Base-by-base conservation (phyloP, 2,113 vertebrate genomes). In the Cololabis saira region DNA sequence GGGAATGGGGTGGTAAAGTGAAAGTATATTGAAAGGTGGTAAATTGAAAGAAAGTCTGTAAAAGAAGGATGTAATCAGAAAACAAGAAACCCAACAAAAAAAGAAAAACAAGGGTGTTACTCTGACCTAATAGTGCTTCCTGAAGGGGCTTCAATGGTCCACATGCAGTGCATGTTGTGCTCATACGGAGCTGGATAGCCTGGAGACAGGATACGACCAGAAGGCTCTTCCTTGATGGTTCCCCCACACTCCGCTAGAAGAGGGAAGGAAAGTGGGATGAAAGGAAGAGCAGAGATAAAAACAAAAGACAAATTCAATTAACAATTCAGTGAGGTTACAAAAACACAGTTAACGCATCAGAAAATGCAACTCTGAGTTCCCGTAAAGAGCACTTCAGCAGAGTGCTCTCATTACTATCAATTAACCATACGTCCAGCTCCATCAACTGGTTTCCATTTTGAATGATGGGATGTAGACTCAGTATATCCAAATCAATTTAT, bases 111-210 rank as follows among this genome's bases (percentile, higher is more conserved):
- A 50, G 3, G 49, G 22, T 55, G 40, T 58, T 66, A 51, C 62
- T 71, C 94, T 94, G 86, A 99, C 98, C 98, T 94, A 1, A 99
- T 96, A 2, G 96, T 98, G 92, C 96, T 98, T 13, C 98, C 97
- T 1, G 96, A 92, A 0, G 96, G 93, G 4, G 97, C 97, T 77
- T 99, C 95, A 0, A 98, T 94, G 7, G 81, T 96, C 98, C 98
- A 99, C 59, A 97, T 88, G 33, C 98, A 99, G 83, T 99, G 96
- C 74, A 99, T 93, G 65, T 99, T 99, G 80, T 99, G 98, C 54
- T 98, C 97, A 0, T 99, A 99, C 1, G 98, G 96, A 0, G 95
- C 95, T 0, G 98, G 98, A 61, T 98, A 99, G n/a, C 96, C 96
- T 0, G 98, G 98, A 22, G 98, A 99, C 67, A 99, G 91, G 51